phyloP scores from a whole-genome alignment of 2,113 vertebrate genomes.

The Rhabdornis inornatus region DNA sequence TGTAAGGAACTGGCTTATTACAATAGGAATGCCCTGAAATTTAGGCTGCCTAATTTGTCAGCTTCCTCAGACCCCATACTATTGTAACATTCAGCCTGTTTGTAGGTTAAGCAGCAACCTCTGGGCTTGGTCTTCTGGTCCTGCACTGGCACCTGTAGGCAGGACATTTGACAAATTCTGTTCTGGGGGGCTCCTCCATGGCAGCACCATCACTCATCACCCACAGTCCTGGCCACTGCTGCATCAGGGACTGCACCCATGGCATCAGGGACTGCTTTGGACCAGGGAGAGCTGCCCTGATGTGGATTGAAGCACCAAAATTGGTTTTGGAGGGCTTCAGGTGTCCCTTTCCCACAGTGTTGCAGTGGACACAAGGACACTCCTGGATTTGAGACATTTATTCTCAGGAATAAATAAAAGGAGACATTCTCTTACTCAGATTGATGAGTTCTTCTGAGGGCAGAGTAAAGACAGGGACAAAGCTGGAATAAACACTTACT shows the following conservation, averaged over 20 bases:
- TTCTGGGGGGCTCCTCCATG: fast-evolving
- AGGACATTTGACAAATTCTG: background rate
- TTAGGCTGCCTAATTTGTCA: conserved; percentile 28
- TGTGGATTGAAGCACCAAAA: fast-evolving
- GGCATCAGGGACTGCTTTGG: fast-evolving
- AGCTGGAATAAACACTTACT: background rate
- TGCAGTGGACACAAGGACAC: background rate
- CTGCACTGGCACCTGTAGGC: fast-evolving
- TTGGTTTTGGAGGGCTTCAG: background rate
- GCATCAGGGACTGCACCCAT: fast-evolving
- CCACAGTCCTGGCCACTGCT: fast-evolving
- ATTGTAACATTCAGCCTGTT: background rate
- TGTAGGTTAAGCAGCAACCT: background rate
- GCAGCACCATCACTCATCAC: fast-evolving
- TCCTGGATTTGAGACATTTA: fast-evolving
- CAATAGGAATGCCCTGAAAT: background rate
- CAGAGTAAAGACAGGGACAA: background rate
- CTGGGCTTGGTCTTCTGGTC: background rate
- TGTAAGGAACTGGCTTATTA: background rate
- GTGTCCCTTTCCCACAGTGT: background rate
- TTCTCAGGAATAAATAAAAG: background rate
- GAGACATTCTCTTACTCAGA: fast-evolving
- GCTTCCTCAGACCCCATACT: fast-evolving
- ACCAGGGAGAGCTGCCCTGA: background rate
- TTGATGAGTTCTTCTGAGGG: background rate